phyloP scores from a whole-genome alignment of 2,797 vertebrate genomes.

The Hylomyscus alleni region DNA sequence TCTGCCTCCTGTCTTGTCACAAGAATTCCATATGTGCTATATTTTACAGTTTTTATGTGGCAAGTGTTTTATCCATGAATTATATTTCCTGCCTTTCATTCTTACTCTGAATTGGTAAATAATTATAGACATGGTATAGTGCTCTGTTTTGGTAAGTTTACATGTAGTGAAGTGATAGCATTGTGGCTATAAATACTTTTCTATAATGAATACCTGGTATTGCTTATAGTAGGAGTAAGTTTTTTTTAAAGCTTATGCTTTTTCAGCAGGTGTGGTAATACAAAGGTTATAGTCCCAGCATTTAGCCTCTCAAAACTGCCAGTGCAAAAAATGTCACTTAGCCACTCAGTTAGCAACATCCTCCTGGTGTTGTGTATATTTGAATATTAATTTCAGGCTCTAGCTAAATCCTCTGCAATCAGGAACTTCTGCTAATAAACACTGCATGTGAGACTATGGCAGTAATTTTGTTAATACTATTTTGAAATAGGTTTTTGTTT shows the following conservation, averaged over 20 bases:
- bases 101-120: not conserved
- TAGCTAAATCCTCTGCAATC: not conserved
- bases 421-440: not conserved
- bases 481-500: constrained; percentile 50
- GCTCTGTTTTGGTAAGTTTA: not conserved
- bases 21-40: not conserved
- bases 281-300: not conserved
- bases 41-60: not conserved
- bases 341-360: not conserved
- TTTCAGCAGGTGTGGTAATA: not conserved
- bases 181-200: constrained; percentile 1
- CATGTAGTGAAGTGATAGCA: not conserved
- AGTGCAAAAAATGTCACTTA: not conserved
- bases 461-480: not conserved
- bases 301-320: not conserved
- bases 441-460: not conserved
- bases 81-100: not conserved
- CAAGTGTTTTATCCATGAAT: not conserved
- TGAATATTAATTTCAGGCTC: not conserved
- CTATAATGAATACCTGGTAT: not conserved
- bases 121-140: not conserved
- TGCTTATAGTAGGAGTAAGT: not conserved
- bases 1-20: not conserved
- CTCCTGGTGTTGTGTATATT: not conserved
- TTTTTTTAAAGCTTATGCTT: not conserved